Evolutionary conservation across 1,140 invertebrate genomes (phyloP), one percentile per base, ranked within the genome.

Genomic region (Ooceraea biroi): DNA sequence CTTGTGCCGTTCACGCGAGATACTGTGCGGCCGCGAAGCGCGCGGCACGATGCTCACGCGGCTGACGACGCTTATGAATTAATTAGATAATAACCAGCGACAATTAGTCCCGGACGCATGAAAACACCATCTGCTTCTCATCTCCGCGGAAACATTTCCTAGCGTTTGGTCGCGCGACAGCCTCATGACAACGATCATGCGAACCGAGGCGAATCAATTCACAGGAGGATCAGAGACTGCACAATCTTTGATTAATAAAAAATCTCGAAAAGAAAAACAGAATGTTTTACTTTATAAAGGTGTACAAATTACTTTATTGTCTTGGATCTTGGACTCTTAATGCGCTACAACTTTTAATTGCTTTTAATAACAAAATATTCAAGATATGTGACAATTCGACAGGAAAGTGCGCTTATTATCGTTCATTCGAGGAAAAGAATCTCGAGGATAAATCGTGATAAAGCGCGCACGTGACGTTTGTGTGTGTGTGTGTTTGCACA

Each of bases 121-220:
- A 90, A 87, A 88, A 90, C 87, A 91, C 89, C 91, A 91, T 91
- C 91, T 91, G 91, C 90, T 91, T 88, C 90, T 91, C 86, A 90
- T 90, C 85, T 86, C 85, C 60, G 66, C 69, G 71, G 77, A 91
- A 90, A 88, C 89, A 73, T 88, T 85, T 69, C 63, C 25, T 58
- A 50, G 46, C 25, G 46, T 63, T 74, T n/a, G n/a, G 19, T 63
- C 11, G 55, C 22, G 19, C 30, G n/a, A 66, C 57, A 10, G 30
- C 52, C 12, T 25, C n/a, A n/a, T n/a, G 58, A 52, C 63, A 17
- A 36, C 48, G 5, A 7, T 7, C 50, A 36, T 57, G 30, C 36
- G 69, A 57, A 57, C 17, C 36, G 2, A 57, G 4, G 41, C 41
- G 25, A 19, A 17, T 25, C 19, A 41, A 44, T 44, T 17, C 4